phyloP scores from a whole-genome alignment of 2,797 vertebrate genomes.

The Lepilemur ruficaudatus region DNA sequence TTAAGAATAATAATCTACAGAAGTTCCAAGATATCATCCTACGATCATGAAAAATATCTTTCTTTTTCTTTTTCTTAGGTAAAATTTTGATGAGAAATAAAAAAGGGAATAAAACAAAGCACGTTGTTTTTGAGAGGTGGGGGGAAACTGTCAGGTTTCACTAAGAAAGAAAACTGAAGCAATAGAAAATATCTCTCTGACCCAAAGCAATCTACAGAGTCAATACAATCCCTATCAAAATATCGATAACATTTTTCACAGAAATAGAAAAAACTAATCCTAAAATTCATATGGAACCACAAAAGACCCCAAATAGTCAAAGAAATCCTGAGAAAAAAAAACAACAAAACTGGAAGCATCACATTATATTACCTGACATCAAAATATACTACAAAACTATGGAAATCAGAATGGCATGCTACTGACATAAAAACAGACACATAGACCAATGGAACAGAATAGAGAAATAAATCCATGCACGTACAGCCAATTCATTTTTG shows the following conservation, averaged over 20 bases:
- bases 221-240: not conserved
- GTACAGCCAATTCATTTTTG: not conserved
- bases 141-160: not conserved
- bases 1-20: not conserved
- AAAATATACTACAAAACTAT: not conserved
- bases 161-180: not conserved
- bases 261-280: not conserved
- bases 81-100: not conserved
- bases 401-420: not conserved
- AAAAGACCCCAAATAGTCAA: not conserved
- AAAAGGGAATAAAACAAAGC: not conserved
- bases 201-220: not conserved
- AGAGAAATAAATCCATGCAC: not conserved
- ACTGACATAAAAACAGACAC: not conserved
- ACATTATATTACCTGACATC: not conserved
- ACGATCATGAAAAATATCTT: not conserved
- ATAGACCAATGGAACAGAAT: not conserved
- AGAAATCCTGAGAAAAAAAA: not conserved
- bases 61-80: not conserved
- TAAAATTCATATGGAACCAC: not conserved
- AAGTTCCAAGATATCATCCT: not conserved
- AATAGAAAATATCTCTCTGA: not conserved
- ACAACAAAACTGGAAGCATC: not conserved
- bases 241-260: not conserved
- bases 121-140: not conserved